Evolutionary conservation across 1,140 invertebrate genomes (phyloP).

Genomic region (Penaeus vannamei): DNA sequence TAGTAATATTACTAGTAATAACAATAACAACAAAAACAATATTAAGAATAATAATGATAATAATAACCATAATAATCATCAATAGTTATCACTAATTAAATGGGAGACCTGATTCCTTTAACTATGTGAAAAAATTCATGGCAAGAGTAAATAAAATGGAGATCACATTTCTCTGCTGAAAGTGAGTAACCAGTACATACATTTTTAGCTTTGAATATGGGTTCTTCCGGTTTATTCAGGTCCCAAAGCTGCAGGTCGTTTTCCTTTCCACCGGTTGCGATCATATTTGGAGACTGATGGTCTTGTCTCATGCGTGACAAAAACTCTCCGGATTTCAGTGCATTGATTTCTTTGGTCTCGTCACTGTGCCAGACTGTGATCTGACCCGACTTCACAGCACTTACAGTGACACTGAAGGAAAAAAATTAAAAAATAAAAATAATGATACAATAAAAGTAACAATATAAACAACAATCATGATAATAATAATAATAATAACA

Average conservation of each 20-base stretch:
- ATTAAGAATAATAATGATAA: too few species aligned
- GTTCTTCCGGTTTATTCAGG: slow-evolving; percentile 73
- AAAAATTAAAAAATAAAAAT: slow-evolving; percentile 53
- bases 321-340: slow-evolving; percentile 70
- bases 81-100: too few species aligned
- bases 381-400: slow-evolving; percentile 76
- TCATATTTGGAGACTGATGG: slow-evolving; percentile 71
- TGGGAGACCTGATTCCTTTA: too few species aligned
- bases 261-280: slow-evolving; percentile 83
- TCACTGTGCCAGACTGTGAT: slow-evolving; percentile 75
- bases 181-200: slow-evolving; percentile 70
- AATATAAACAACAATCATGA: neutral
- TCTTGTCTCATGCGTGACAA: slow-evolving; percentile 76
- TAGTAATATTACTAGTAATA: too few species aligned
- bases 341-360: slow-evolving; percentile 65
- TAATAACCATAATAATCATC: too few species aligned
- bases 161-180: neutral
- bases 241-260: slow-evolving; percentile 85
- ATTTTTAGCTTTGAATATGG: slow-evolving; percentile 82
- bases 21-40: too few species aligned
- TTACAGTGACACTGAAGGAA: slow-evolving; percentile 69
- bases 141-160: neutral
- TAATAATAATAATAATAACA: too few species aligned
- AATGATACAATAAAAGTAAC: too few species aligned
- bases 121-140: neutral